Conservation (phyloP, 2,888 invertebrate genomes). For the Drosophila birchii region DNA sequence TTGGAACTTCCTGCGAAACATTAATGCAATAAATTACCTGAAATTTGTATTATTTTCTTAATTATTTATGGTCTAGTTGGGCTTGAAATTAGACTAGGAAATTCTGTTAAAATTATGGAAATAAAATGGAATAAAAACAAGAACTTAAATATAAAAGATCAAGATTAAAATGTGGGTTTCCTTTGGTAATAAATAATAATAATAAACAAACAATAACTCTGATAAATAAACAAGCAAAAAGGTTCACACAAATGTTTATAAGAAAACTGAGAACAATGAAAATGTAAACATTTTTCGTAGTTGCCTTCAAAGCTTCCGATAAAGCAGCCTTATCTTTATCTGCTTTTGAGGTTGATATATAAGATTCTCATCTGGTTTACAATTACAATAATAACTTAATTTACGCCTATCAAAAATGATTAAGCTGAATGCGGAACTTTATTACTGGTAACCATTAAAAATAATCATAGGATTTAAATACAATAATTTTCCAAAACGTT, state of each 20-base stretch:
- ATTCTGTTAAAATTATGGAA: neutral
- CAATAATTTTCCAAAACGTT: slow-evolving; percentile 3
- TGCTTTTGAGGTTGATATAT: slow-evolving; percentile 32
- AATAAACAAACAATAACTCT: neutral
- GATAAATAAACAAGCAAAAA: neutral
- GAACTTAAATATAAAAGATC: no score
- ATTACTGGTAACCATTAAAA: neutral
- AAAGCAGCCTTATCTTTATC: slow-evolving; percentile 1
- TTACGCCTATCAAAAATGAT: slow-evolving; percentile 17
- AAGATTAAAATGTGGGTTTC: neutral
- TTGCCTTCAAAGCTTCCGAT: slow-evolving; percentile 5
- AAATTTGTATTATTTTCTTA: neutral
- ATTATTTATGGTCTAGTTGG: neutral
- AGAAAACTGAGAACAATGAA: slow-evolving; percentile 17
- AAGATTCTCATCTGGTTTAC: slow-evolving; percentile 1
- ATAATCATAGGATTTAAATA: neutral
- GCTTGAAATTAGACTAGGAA: neutral
- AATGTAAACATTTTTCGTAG: slow-evolving; percentile 3
- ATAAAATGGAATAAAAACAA: fast-evolving
- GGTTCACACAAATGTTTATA: slow-evolving; percentile 10
- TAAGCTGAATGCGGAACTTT: slow-evolving; percentile 13
- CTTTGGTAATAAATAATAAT: neutral
- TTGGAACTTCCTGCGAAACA: slow-evolving; percentile 1
- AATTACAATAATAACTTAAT: slow-evolving; percentile 27
- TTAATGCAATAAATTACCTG: neutral